A percentile compares a stretch with the other conserved stretches of the same genome.
These are phyloP conservation scores for Phrixothrix hirtus DNA, from an alignment of 2,888 invertebrate genomes.

Conservation along the genomic window DNA sequence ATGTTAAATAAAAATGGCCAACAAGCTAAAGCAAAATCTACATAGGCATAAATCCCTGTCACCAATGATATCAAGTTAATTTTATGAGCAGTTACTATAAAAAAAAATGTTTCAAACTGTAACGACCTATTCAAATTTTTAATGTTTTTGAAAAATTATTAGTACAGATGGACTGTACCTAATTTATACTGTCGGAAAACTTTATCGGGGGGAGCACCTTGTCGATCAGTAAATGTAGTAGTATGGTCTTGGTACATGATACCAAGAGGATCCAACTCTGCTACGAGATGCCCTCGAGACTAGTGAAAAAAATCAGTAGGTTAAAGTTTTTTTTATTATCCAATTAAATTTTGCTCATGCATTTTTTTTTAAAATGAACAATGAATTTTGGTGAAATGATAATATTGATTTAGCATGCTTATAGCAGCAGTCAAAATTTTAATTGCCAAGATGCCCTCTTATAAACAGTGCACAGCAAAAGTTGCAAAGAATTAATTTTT, in stretches of 20 bases:
- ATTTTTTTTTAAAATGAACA: no score
- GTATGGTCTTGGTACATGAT: constrained; percentile 71
- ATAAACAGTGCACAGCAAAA: no score
- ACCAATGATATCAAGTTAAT: constrained; percentile 1
- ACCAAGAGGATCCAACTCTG: constrained; percentile 91
- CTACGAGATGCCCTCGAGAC: constrained; percentile 93
- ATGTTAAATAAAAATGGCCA: no score
- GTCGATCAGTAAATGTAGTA: constrained; percentile 56
- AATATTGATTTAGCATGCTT: background rate
- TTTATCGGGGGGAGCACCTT: constrained; percentile 62
- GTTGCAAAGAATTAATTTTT: no score
- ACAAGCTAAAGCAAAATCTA: no score
- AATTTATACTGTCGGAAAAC: constrained; percentile 67
- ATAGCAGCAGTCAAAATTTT: background rate
- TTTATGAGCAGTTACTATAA: background rate
- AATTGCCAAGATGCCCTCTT: no score
- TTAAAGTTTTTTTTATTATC: constrained; percentile 2
- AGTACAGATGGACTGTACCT: constrained; percentile 54
- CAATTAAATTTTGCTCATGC: no score
- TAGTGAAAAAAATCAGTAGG: constrained; percentile 48
- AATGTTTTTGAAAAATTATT: no score
- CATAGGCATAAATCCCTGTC: background rate
- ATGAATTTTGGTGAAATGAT: no score
- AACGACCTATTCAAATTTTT: constrained; percentile 38
- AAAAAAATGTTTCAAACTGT: constrained; percentile 48